Conservation (phyloP, 2,797 vertebrate genomes). For the Pseudocheirus occidentalis region DNA sequence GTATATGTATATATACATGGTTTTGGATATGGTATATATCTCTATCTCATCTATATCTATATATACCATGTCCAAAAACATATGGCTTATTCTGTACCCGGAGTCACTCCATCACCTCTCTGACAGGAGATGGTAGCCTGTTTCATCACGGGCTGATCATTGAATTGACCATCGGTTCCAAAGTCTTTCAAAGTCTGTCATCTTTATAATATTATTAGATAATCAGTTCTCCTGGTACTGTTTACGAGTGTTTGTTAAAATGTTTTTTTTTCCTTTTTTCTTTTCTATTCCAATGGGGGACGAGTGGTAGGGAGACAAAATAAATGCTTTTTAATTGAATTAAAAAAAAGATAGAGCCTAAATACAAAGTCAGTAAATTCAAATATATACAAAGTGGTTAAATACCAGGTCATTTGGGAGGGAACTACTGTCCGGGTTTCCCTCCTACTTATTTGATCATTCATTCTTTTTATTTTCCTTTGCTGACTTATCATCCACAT, state of each 20-base stretch:
- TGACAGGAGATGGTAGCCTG: no score
- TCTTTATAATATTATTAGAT: not conserved
- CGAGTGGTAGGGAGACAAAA: not conserved
- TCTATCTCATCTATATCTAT: no score
- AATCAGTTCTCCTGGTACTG: not conserved
- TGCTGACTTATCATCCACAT: not conserved
- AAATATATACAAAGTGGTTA: not conserved
- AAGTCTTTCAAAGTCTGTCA: not conserved
- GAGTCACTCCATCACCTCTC: not conserved
- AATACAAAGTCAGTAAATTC: not conserved
- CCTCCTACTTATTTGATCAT: not conserved
- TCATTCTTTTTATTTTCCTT: not conserved
- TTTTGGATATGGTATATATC: no score
- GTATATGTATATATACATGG: no score
- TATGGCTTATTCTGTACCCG: not conserved
- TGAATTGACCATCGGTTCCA: not conserved
- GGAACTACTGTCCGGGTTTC: not conserved
- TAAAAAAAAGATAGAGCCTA: not conserved
- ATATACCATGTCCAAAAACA: not conserved
- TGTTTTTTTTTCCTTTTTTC: not conserved
- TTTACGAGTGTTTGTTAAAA: not conserved
- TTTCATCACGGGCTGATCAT: not conserved
- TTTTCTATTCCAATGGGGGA: not conserved
- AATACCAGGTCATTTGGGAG: not conserved
- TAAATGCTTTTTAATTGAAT: not conserved